Conservation (phyloP, 2,888 invertebrate species). For the Amphipyra berbera region DNA sequence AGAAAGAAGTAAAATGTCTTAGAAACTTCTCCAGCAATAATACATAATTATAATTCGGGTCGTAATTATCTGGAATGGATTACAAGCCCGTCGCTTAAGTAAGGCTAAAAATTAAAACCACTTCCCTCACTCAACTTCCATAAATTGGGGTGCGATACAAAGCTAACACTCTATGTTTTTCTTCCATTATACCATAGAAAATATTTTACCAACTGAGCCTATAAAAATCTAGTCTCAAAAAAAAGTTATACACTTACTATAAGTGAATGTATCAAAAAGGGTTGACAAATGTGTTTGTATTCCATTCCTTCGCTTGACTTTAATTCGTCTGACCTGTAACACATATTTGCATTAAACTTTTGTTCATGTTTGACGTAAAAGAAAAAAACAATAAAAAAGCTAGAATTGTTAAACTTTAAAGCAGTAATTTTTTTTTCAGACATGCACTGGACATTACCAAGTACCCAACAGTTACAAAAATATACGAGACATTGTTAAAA, state of each 20-base stretch:
- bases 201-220: slow-evolving; percentile 32
- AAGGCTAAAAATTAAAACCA: slow-evolving; percentile 2
- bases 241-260: slow-evolving; percentile 41
- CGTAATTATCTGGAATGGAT: slow-evolving; percentile 3
- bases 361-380: slow-evolving; percentile 17
- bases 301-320: slow-evolving; percentile 31
- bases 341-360: slow-evolving; percentile 6
- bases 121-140: background rate
- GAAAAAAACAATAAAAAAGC: background rate
- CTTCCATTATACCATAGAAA: slow-evolving; percentile 44
- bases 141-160: slow-evolving; percentile 12
- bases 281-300: slow-evolving; percentile 42
- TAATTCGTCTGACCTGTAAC: slow-evolving; percentile 20
- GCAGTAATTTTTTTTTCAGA: slow-evolving; percentile 68
- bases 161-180: slow-evolving; percentile 46
- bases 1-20: no score
- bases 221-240: slow-evolving; percentile 25
- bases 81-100: slow-evolving; percentile 4
- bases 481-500: slow-evolving; percentile 75
- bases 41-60: no score
- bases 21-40: no score
- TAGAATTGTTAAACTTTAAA: background rate
- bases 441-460: slow-evolving; percentile 71
- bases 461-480: slow-evolving; percentile 73
- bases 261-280: slow-evolving; percentile 21